A percentile compares a stretch with the other conserved stretches of the same genome.
These are phyloP conservation scores for Corydoras sp. DNA, from an alignment of 2,113 vertebrate species.

Conservation along the genomic window DNA sequence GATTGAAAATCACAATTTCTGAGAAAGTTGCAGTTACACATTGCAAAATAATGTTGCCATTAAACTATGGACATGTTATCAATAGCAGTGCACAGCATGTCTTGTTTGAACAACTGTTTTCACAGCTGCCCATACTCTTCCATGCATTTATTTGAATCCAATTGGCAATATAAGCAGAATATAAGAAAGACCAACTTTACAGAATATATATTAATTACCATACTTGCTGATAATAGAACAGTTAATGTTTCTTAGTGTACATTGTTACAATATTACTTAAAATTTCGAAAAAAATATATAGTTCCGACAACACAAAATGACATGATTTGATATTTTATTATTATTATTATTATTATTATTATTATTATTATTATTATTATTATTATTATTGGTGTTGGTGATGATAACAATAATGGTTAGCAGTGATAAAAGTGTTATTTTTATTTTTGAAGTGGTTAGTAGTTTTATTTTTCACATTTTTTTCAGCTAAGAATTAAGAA, in stretches of 20 bases:
- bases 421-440: no score
- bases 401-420: no score
- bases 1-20: conserved; percentile 7
- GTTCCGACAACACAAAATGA: no score
- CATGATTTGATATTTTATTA: no score
- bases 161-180: conserved; percentile 6
- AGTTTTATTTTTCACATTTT: no score
- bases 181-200: conserved; percentile 1
- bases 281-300: no score
- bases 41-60: conserved; percentile 14
- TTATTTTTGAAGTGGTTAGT: no score
- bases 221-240: no score
- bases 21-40: conserved; percentile 22
- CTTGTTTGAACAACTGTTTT: conserved; percentile 27
- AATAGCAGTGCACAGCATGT: conserved; percentile 28
- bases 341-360: no score
- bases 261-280: not conserved
- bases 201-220: conserved; percentile 19
- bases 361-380: no score
- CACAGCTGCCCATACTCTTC: conserved; percentile 29
- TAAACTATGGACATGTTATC: conserved; percentile 16
- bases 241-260: not conserved
- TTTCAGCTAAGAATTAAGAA: no score
- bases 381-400: no score
- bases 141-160: conserved; percentile 27